Base-by-base conservation (phyloP, 2,888 invertebrate species). In the Idaea straminata region DNA sequence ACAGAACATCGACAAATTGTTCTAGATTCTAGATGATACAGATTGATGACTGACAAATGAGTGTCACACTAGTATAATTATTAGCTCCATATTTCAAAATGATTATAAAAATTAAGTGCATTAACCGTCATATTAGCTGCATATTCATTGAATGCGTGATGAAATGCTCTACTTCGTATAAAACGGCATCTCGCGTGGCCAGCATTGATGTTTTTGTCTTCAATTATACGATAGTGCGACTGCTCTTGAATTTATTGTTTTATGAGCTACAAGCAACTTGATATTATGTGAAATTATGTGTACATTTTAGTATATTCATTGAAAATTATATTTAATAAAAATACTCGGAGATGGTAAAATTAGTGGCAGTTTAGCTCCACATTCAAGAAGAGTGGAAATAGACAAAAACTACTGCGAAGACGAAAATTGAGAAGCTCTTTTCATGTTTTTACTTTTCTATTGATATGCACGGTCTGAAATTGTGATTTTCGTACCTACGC, bases 81-180 rank as follows among this genome's bases (percentile, higher is more conserved):
- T 4, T 47, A 13, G 10, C 67, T 67, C 47, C 47, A 47, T 15
- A 64, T 58, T 61, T 61, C 63, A 66, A 62, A 61, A 65, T 35
- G 35, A 10, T 35, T 38, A 59, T 36, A 57, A n/a, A 47, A 57
- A 57, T 63, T 36, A 34, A 64, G 59, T 63, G 59, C 63, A 35
- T 62, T 63, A 61, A 57, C 65, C 57, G 65, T 66, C 64, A 61
- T 35, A 62, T 66, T 62, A 66, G 64, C 47, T 59, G 64, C 66
- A 47, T 47, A 47, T 47, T 13, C 2, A 70, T 66, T 62, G 63
- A 80, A 84, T 78, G 87, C 88, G 85, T 86, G 87, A 78, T 69
- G 85, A 79, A 79, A 73, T 83, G 89, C 87, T 88, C 88, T 85
- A 88, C 79, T 89, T 86, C 74, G 75, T 78, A 75, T 83, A 85